Evolutionary conservation across 2,113 vertebrate genomes (phyloP), one percentile per base, ranked within the genome.

Genomic region (Haemorhous mexicanus): DNA sequence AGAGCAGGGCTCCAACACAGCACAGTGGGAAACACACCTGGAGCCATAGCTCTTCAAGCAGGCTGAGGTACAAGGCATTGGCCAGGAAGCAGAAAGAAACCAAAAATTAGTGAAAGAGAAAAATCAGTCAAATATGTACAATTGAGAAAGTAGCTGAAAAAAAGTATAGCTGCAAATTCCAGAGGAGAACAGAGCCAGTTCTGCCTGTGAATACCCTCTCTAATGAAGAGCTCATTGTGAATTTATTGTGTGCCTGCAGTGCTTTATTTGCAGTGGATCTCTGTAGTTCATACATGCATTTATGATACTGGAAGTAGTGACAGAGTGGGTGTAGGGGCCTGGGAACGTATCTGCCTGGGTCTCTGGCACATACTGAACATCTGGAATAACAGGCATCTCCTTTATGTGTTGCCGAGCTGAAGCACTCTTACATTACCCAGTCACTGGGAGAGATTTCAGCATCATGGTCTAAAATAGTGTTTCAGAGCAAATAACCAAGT

Each of bases 11-110:
- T 17, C 33, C 39, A 6, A 0, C 3, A 19, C 30, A 27, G 11
- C 13, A 44, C 20, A 62, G 18, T 1, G 20, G 26, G 49, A 55
- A 86, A 21, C 7, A 9, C 0, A 0, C 16, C 64, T 70, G n/a
- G 32, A 84, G 37, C 41, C 18, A 15, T 27, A 55, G 32, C 47
- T 63, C 73, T 43, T 72, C n/a, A 44, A 47, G 53, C 23, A 63
- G 30, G 17, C 49, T 76, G 46, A 26, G 18, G 4, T 63, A 33
- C 20, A 11, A n/a, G 15, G 16, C 56, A 44, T 79, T 64, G 41
- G 44, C 21, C 10, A 44, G n/a, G 16, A 59, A 68, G n/a, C 43
- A 14, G 37, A 79, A 28, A 18, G 24, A 72, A 47, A 68, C 41
- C 28, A 58, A 56, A 81, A 78, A 37, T 32, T 20, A 23, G 3